A percentile compares a stretch with the other conserved stretches of the same genome.
Evolutionary conservation across 2,113 vertebrate genomes (phyloP).

Genomic region (Nesogale talazaci): DNA sequence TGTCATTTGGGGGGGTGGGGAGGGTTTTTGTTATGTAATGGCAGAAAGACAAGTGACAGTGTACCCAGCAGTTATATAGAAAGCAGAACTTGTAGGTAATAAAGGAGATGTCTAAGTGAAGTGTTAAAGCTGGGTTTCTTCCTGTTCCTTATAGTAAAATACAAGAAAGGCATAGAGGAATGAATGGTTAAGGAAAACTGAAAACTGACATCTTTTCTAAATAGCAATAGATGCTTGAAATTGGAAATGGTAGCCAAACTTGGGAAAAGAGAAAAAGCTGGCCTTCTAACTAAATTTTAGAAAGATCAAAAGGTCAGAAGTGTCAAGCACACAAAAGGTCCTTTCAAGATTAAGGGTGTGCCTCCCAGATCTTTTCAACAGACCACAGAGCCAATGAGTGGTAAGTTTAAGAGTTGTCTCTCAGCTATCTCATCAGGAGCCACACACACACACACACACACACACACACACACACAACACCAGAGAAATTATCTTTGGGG

Average conservation of each 20-base stretch:
- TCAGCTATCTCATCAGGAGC: not conserved
- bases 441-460: not conserved
- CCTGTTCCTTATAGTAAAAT: not conserved
- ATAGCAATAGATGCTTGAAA: not conserved
- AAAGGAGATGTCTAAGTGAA: not conserved
- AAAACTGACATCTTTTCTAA: not conserved
- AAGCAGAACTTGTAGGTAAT: not conserved
- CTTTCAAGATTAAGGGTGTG: not conserved
- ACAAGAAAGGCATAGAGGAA: not conserved
- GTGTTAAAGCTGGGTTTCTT: not conserved
- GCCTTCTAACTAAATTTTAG: not conserved
- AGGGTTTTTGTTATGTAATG: not conserved
- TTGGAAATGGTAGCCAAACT: not conserved
- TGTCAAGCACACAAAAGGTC: not conserved
- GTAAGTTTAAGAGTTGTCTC: not conserved
- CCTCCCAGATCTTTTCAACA: not conserved
- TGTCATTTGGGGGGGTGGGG: not conserved
- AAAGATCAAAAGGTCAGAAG: constrained; percentile 16
- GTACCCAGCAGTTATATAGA: not conserved
- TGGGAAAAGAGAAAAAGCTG: not conserved
- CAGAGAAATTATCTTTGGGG: not conserved
- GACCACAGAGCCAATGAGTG: not conserved
- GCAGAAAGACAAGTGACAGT: not conserved
- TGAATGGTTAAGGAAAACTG: not conserved
- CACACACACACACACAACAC: too few species aligned